Percentiles rank a stretch among this genome's conserved stretches.
phyloP scores from a whole-genome alignment of 1,140 invertebrate genomes.

The Sminthurides bifidus region DNA sequence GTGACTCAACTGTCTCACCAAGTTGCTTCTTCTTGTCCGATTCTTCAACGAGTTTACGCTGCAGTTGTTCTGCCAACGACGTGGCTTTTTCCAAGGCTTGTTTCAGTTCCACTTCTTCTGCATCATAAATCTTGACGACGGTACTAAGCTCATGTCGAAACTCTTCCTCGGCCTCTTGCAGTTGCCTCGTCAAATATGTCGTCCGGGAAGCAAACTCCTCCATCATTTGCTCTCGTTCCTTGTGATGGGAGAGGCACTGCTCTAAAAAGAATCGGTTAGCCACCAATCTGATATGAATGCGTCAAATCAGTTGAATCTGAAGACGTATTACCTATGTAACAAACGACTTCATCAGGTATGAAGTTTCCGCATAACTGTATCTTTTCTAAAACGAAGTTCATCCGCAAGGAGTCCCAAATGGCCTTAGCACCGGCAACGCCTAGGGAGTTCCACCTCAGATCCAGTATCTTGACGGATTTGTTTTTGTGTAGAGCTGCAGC shows the following conservation, averaged over 20 bases:
- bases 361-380: conserved; percentile 39
- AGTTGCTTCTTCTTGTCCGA: background rate
- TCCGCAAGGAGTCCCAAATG: conserved; percentile 34
- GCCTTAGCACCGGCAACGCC: conserved; percentile 37
- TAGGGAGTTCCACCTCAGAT: conserved; percentile 40
- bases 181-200: conserved; percentile 17
- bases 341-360: conserved; percentile 37
- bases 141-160: conserved; percentile 23
- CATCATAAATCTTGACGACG: conserved; percentile 20
- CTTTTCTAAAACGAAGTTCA: conserved; percentile 34
- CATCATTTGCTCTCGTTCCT: conserved; percentile 18
- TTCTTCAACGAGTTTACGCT: background rate
- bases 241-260: conserved; percentile 18
- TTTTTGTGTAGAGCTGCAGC: conserved; percentile 34
- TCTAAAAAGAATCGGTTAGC: conserved; percentile 2
- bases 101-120: conserved; percentile 23
- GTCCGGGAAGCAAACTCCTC: conserved; percentile 23
- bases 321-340: conserved; percentile 33
- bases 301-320: background rate
- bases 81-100: conserved; percentile 5
- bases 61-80: too few relatives aligned
- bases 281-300: background rate
- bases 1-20: conserved; percentile 2
- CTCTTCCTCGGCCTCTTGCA: conserved; percentile 25
- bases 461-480: conserved; percentile 35